phyloP scores from a whole-genome alignment of 1,140 invertebrate species.

The Polypedilum pembai region DNA sequence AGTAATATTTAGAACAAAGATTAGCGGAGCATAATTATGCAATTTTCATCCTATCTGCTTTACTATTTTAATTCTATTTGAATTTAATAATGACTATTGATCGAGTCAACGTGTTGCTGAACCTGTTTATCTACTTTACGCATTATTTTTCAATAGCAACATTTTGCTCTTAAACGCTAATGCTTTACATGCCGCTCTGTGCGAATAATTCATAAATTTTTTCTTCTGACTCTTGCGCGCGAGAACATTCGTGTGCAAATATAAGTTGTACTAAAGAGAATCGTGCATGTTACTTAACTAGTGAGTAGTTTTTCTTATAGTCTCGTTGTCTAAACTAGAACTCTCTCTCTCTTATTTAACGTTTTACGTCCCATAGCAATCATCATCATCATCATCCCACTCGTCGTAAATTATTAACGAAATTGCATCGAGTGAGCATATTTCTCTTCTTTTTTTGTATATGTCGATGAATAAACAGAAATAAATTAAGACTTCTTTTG shows the following conservation, averaged over 20 bases:
- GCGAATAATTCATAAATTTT: constrained; percentile 26
- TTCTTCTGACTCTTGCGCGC: neutral
- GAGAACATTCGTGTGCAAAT: neutral
- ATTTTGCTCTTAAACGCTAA: neutral
- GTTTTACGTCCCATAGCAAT: neutral
- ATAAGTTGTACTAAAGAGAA: neutral
- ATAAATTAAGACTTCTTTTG: neutral
- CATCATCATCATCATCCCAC: constrained; percentile 1
- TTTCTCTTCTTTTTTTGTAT: neutral
- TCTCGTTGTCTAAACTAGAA: neutral
- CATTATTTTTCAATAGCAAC: neutral
- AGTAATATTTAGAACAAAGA: too few relatives aligned
- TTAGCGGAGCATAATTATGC: too few relatives aligned
- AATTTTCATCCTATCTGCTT: too few relatives aligned
- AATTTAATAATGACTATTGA: too few relatives aligned
- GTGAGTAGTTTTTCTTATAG: neutral
- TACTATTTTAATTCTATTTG: too few relatives aligned
- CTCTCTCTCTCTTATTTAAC: neutral
- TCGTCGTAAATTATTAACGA: neutral
- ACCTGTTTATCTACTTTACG: constrained; percentile 20
- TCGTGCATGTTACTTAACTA: neutral
- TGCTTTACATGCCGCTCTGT: neutral
- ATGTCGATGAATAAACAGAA: neutral
- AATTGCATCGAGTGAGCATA: neutral
- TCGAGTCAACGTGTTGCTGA: neutral